Conservation (phyloP, 2,113 vertebrate genomes). For the Okapia johnstoni region DNA sequence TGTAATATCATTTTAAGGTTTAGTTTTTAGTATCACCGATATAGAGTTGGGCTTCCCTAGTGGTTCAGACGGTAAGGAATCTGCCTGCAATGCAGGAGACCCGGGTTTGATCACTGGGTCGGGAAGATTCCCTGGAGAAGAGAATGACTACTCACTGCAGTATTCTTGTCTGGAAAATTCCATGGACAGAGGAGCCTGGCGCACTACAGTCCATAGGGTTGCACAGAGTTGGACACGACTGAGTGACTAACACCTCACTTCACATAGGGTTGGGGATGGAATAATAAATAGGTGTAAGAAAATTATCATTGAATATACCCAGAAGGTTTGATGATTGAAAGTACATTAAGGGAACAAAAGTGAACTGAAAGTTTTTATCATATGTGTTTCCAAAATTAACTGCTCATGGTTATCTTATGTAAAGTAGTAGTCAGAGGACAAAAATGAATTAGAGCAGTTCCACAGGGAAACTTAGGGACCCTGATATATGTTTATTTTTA, state of each 20-base stretch:
- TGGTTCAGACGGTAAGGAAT: background rate
- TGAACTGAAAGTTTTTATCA: conserved; percentile 60
- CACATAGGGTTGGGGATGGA: background rate
- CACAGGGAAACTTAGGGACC: conserved; percentile 61
- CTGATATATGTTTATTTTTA: conserved; percentile 72
- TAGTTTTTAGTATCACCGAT: conserved; percentile 1
- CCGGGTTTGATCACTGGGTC: background rate
- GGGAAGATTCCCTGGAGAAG: background rate
- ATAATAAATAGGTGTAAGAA: conserved; percentile 37
- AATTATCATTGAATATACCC: background rate
- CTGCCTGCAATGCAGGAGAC: background rate
- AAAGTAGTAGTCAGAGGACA: conserved; percentile 70
- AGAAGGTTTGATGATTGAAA: conserved; percentile 49
- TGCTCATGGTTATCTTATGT: conserved; percentile 72
- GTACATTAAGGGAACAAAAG: conserved; percentile 34
- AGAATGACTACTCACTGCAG: background rate
- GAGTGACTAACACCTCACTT: background rate
- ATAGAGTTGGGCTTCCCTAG: background rate
- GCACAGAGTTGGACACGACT: background rate
- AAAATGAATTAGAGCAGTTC: conserved; percentile 71
- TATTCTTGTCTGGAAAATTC: background rate
- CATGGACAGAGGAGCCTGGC: background rate
- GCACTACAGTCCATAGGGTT: background rate
- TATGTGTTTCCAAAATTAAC: conserved; percentile 74
- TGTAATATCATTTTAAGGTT: conserved; percentile 13